Conservation (phyloP, 2,888 invertebrate species). For the Ophonus ardosiacus region DNA sequence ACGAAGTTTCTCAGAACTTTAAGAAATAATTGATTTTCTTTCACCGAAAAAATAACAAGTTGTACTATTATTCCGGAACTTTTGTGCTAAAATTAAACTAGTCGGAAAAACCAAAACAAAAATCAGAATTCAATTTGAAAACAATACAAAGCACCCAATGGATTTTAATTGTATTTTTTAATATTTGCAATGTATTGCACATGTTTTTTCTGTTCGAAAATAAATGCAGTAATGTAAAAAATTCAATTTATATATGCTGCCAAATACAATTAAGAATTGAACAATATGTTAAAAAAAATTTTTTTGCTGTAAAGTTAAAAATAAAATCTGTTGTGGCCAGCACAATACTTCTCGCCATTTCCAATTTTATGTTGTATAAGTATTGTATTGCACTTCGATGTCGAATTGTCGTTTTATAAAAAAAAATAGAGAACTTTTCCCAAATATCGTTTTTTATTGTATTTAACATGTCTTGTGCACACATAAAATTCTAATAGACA, state of each 20-base stretch:
- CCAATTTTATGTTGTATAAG: no score
- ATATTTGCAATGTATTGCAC: neutral
- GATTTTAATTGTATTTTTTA: neutral
- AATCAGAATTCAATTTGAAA: neutral
- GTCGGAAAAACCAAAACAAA: neutral
- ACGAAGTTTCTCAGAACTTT: neutral
- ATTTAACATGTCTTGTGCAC: no score
- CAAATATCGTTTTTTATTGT: no score
- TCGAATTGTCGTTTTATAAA: no score
- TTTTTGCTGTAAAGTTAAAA: no score
- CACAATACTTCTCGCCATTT: no score
- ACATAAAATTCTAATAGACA: no score
- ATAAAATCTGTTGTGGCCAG: no score
- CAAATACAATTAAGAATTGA: no score
- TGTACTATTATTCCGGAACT: neutral
- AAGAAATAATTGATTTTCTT: slow-evolving; percentile 7
- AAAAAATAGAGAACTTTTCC: no score
- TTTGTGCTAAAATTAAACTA: neutral
- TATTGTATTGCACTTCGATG: no score
- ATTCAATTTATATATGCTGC: neutral
- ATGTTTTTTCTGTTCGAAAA: neutral
- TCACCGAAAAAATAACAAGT: neutral
- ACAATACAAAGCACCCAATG: neutral
- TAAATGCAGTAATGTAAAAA: neutral
- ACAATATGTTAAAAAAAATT: no score